Base-by-base conservation (phyloP, 2,888 invertebrate species). In the Lycaena phlaeas region DNA sequence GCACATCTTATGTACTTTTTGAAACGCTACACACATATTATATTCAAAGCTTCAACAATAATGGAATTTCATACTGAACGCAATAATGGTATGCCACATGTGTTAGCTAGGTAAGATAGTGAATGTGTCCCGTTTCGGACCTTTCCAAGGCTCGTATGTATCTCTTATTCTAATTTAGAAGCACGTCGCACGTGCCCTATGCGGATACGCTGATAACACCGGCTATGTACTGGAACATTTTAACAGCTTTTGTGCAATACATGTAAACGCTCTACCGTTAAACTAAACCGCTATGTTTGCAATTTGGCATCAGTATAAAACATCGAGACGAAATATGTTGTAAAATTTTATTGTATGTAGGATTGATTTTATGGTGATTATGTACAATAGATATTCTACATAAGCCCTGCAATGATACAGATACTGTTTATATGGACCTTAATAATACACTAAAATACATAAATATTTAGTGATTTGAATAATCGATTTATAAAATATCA, bases 151-250 rank as follows among this genome's bases (percentile, higher is more conserved):
- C 31, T 44, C 38, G 36, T 43, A 42, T 46, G 48, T 45, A 48
- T 45, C 43, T 48, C 44, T 50, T 48, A 50, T 45, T 45, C 42
- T 48, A 46, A 48, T 50, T 50, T 50, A 46, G 48, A 50, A 50
- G 44, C 29, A 34, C 43, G 38, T 30, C 40, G 48, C 48, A 46
- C 48, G 48, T 50, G 50, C 48, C 43, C 41, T 48, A 45, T 46
- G 48, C 43, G 34, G 44, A 40, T 43, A 43, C 43, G 44, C 39
- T 38, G 50, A 50, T 50, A 50, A 48, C 44, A 41, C 46, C 44
- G 43, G 44, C 46, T 36, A 49, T 42, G 44, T 51, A 50, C 49
- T 44, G 44, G 48, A 44, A 42, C 38, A 47, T 45, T 48, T 48
- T 46, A 45, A 44, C 44, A 48, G 44, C 45, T 50, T 47, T 45